Base-by-base conservation (phyloP, 2,113 vertebrate species). In the Oreocharis arfaki region DNA sequence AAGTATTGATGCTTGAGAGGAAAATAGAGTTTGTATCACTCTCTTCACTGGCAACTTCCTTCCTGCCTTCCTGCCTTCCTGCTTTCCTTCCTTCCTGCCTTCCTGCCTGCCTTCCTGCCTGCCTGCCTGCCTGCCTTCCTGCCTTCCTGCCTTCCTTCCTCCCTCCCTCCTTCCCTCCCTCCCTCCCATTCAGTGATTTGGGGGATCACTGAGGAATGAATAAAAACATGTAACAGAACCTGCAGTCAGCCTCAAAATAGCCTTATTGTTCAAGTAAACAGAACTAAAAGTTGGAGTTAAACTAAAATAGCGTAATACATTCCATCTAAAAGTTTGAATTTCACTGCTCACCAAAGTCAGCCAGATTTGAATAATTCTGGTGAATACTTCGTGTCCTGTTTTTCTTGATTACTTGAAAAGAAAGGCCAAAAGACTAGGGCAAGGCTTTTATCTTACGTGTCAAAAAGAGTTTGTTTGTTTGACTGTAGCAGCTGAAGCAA, bases 51-150 rank as follows among this genome's bases (percentile, higher is more conserved):
- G 8, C 26, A 71, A 6, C 9, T 64, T 46, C 24, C 44, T 52
- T 22, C 37, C 50, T 23, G 9, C 69, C 79, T 83, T 22, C 21
- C 50, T 68, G 22, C 26, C 15, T 65, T 14, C 47, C n/a, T 50
- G 8, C 46, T 46, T 37, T 8, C 53, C 53, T 33, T 13, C 53
- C 12, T 33, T 9, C 55, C 55, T 32, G 5, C 46, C 47, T 14
- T 8, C 39, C 39, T 30, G 0, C 39, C 39, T 15, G 2, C 13
- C 13, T 7, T 3, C 46, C 14, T 19, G n/a, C n/a, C n/a, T n/a
- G n/a, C n/a, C 65, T 37, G 8, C 53, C 53, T 33, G 8, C 53
- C 12, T 33, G 9, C 53, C 53, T 32, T 7, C 28, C 52, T 53
- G 3, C 46, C 47, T 14, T 8, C 39, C 39, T 30, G 0, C 39